Conservation (phyloP, 2,797 vertebrate genomes). For the Semotilus atromaculatus region DNA sequence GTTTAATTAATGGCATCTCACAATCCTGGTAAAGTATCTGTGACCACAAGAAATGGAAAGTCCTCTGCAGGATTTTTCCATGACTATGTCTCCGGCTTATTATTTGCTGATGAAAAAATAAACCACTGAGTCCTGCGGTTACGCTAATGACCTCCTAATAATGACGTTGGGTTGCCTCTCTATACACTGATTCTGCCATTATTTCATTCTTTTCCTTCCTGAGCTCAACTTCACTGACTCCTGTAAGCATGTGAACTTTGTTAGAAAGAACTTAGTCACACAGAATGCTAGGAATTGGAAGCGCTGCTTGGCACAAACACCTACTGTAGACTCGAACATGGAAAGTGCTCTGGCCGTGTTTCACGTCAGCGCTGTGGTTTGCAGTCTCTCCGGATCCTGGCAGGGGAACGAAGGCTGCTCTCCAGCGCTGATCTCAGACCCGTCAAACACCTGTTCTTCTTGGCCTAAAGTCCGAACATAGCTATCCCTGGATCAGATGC, state of each 20-base stretch:
- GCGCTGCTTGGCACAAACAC: constrained; percentile 29
- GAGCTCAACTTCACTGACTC: constrained; percentile 3
- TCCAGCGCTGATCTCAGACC: constrained; percentile 52
- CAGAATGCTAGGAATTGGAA: constrained; percentile 31
- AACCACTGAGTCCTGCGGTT: constrained; percentile 10
- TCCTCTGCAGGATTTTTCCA: constrained; percentile 1
- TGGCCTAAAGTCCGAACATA: constrained; percentile 6
- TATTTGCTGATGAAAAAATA: constrained; percentile 20
- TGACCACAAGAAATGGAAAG: constrained; percentile 26
- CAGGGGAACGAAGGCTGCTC: constrained; percentile 41
- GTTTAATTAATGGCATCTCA: background rate
- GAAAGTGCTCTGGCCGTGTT: constrained; percentile 49
- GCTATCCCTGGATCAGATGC: constrained; percentile 3
- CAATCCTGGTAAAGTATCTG: background rate
- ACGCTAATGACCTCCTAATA: constrained; percentile 29
- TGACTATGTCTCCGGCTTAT: background rate
- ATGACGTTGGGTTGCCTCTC: constrained; percentile 10
- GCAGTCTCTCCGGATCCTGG: constrained; percentile 41
- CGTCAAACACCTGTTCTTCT: constrained; percentile 58
- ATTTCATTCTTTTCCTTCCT: constrained; percentile 22
- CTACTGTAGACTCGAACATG: constrained; percentile 1
- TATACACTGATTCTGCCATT: constrained; percentile 13
- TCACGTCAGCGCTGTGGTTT: constrained; percentile 49
- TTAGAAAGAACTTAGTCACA: constrained; percentile 28
- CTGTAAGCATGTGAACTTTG: constrained; percentile 2